Percentiles rank a stretch among this genome's conserved stretches.
These are phyloP conservation scores for Oryzias javanicus DNA, from an alignment of 2,113 vertebrate genomes.

Conservation along the genomic window DNA sequence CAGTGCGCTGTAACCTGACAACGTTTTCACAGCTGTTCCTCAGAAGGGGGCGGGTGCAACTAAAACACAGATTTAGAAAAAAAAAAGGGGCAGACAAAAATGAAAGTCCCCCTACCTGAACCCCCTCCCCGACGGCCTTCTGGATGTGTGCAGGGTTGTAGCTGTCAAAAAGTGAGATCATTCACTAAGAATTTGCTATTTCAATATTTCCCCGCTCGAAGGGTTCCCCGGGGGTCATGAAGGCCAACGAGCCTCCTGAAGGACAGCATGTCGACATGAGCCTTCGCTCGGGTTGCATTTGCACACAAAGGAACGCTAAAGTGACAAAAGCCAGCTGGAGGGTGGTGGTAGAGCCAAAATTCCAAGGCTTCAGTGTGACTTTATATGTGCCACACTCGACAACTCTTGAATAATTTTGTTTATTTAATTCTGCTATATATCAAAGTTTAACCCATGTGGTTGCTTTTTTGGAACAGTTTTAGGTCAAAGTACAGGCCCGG, in stretches of 20 bases:
- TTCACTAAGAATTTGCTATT: constrained; percentile 41
- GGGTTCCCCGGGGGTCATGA: background rate
- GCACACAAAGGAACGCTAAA: background rate
- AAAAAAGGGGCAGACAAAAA: constrained; percentile 29
- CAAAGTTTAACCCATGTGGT: too few species aligned
- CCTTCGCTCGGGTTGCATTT: background rate
- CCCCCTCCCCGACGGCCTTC: constrained; percentile 10
- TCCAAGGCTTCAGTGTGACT: background rate
- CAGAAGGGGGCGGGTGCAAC: constrained; percentile 82
- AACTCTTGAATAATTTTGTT: too few species aligned
- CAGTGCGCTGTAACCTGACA: constrained; percentile 71
- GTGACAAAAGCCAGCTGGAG: background rate
- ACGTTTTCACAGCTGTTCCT: constrained; percentile 86
- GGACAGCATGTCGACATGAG: background rate
- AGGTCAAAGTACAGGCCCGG: too few species aligned
- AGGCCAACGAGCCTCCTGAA: background rate
- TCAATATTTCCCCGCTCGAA: constrained; percentile 8
- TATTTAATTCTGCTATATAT: too few species aligned
- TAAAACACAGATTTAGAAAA: constrained; percentile 59
- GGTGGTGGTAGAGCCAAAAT: background rate
- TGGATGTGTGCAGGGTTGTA: constrained; percentile 12
- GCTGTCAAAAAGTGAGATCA: constrained; percentile 34
- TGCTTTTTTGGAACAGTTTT: too few species aligned
- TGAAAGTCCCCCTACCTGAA: constrained; percentile 1
- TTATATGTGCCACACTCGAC: too few species aligned